phyloP scores from a whole-genome alignment of 2,113 vertebrate species.

The Chaetops frenatus region DNA sequence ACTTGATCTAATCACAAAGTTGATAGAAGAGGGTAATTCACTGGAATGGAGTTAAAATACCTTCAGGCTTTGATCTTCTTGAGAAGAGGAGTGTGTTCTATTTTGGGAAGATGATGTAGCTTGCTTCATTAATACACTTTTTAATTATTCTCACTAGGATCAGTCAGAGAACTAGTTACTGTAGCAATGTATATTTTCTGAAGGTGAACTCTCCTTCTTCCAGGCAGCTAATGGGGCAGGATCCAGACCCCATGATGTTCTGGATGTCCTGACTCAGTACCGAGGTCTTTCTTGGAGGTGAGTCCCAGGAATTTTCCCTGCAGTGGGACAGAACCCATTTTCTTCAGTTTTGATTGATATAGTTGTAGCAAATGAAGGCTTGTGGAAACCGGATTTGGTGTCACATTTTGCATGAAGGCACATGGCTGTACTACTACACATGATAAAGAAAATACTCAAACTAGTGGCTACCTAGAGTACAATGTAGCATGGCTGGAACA shows the following conservation, averaged over 20 bases:
- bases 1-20: neutral
- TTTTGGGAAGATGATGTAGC: neutral
- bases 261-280: slow-evolving; percentile 69
- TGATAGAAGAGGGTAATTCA: neutral
- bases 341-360: neutral
- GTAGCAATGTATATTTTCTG: neutral
- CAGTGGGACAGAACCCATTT: neutral
- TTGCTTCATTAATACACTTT: neutral
- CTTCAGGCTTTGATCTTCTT: neutral
- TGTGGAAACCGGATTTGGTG: neutral
- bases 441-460: neutral
- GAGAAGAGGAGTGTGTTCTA: neutral
- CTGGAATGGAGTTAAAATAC: neutral
- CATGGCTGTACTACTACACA: neutral
- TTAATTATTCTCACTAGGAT: neutral
- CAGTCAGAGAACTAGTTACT: neutral
- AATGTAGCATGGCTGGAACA: neutral
- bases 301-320: neutral
- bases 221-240: slow-evolving; percentile 76
- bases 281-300: slow-evolving; percentile 79
- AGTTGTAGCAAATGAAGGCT: neutral
- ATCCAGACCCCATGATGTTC: neutral
- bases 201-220: neutral
- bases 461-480: neutral
- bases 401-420: neutral